Evolutionary conservation across 2,888 invertebrate species (phyloP).

Genomic region (Trichogramma evanescens): DNA sequence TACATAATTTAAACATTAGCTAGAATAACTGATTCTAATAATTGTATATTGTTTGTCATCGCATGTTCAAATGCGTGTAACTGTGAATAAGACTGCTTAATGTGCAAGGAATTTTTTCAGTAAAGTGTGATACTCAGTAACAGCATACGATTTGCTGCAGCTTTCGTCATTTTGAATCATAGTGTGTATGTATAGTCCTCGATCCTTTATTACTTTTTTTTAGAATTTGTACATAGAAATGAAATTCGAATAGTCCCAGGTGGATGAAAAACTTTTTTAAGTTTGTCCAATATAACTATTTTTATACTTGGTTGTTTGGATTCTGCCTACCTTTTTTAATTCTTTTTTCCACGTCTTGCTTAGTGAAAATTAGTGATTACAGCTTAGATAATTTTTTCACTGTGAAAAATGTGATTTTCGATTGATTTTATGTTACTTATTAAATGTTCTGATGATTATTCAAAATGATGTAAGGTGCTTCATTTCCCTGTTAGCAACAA

Average conservation of each 20-base stretch:
- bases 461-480: slow-evolving; percentile 13
- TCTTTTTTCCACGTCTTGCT: background rate
- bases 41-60: slow-evolving; percentile 40
- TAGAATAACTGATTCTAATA: slow-evolving; percentile 33
- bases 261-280: background rate
- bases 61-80: slow-evolving; percentile 41
- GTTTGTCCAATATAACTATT: background rate
- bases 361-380: background rate
- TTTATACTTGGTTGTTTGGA: background rate
- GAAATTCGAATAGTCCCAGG: background rate
- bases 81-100: slow-evolving; percentile 44
- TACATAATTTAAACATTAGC: slow-evolving; percentile 22
- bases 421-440: slow-evolving; percentile 26
- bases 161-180: slow-evolving; percentile 14
- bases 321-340: background rate
- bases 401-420: background rate
- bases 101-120: background rate
- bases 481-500: too few relatives aligned
- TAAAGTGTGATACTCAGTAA: background rate
- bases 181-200: background rate
- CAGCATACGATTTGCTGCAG: slow-evolving; percentile 1
- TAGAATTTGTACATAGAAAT: background rate
- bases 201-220: background rate
- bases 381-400: background rate
- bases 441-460: slow-evolving; percentile 1